These are phyloP conservation scores for Sinocyclocheilus rhinocerous DNA, from an alignment of 2,113 vertebrate species.

Conservation along the genomic window DNA sequence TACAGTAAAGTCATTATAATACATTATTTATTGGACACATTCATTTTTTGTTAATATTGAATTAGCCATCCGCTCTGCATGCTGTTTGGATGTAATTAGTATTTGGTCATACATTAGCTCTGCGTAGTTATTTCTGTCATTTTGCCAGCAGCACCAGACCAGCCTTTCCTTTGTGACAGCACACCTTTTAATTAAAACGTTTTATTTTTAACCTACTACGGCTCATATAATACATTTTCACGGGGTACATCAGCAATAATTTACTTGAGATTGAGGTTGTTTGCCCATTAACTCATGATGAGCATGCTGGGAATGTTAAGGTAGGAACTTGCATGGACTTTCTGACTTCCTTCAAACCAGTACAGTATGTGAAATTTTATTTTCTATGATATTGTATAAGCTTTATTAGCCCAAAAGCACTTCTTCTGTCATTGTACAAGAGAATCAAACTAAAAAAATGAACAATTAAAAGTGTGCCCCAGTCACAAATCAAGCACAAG, in stretches of 20 bases:
- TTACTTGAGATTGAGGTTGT: not conserved
- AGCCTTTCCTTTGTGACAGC: not conserved
- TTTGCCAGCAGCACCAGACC: not conserved
- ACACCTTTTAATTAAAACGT: not conserved
- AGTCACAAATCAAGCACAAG: not conserved
- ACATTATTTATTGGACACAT: not conserved
- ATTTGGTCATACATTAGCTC: not conserved
- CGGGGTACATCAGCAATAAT: not conserved
- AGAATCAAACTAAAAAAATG: not conserved
- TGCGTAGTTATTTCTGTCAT: constrained; percentile 14
- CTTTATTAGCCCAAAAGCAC: not conserved
- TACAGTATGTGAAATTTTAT: too few relatives aligned
- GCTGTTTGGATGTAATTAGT: not conserved
- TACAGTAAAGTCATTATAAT: constrained; percentile 56
- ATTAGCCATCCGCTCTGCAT: not conserved
- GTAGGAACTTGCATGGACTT: not conserved
- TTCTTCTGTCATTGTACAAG: not conserved
- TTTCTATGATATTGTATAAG: not conserved
- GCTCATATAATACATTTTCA: not conserved
- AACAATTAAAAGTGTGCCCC: not conserved
- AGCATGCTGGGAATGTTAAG: not conserved
- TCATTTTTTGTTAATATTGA: not conserved
- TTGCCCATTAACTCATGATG: not conserved
- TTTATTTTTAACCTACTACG: not conserved
- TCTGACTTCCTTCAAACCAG: not conserved